Percentiles rank a stretch among this genome's conserved stretches.
Evolutionary conservation across 2,888 invertebrate species (phyloP).

Genomic region (Cetonia aurata): DNA sequence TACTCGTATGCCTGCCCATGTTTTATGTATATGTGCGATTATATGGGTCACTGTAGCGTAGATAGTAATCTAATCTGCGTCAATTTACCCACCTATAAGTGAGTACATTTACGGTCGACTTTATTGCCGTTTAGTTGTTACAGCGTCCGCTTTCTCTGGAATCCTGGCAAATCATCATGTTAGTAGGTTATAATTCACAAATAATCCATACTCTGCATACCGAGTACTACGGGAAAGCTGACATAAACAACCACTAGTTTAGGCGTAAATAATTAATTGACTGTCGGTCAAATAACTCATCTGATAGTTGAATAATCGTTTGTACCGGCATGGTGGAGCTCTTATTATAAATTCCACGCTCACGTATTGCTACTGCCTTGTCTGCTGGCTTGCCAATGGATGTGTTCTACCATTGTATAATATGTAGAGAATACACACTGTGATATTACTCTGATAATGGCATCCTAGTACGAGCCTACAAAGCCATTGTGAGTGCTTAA

Average conservation of each 20-base stretch:
- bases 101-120: no score
- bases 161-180: no score
- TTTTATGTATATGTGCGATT: no score
- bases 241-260: conserved; percentile 16
- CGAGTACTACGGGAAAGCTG: no score
- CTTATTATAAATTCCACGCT: conserved; percentile 23
- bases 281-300: conserved; percentile 21
- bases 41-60: no score
- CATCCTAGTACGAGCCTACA: not conserved
- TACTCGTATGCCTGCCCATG: no score
- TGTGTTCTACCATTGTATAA: not conserved
- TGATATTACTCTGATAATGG: not conserved
- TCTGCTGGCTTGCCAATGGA: not conserved
- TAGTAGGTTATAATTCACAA: no score
- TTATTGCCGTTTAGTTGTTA: no score
- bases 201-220: no score
- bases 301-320: not conserved
- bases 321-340: not conserved
- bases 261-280: conserved; percentile 18
- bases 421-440: not conserved
- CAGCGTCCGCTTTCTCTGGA: no score
- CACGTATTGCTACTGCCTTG: not conserved
- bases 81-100: no score
- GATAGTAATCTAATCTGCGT: no score
- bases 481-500: conserved; percentile 1